Evolutionary conservation across 2,797 vertebrate genomes (phyloP), one percentile per base, ranked within the genome.

Genomic region (Serranus cabrilla): DNA sequence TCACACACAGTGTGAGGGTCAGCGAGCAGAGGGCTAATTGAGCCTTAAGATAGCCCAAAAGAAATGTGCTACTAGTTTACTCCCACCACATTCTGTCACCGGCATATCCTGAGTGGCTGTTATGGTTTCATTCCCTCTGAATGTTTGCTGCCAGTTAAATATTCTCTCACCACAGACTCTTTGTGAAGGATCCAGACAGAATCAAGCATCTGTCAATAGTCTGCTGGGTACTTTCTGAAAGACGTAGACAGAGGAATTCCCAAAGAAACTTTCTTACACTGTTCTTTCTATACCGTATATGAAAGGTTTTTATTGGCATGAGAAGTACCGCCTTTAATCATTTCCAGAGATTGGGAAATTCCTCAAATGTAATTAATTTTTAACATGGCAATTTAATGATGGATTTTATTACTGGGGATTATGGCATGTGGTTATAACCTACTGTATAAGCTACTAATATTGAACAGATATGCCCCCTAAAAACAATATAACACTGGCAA

Each of bases 51-150:
- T 65, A 55, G 58, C 27, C 21, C 42, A 52, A 57, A 66, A 51
- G 40, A 85, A 90, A 91, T 67, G 57, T 81, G 68, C 82, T 82
- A 75, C 72, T 49, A 71, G 82, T 82, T 84, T 72, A 46, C 75
- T 80, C 71, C 25, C 21, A 70, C 78, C 54, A 20, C 80, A 80
- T 45, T 68, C 71, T 84, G 74, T 78, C 63, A 61, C 52, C 57
- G 71, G 47, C 70, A 31, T 37, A 57, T 69, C 49, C 34, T 46
- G 52, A 54, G 57, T 82, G 71, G n/a, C n/a, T n/a, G n/a, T n/a
- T n/a, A n/a, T n/a, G n/a, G n/a, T n/a, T n/a, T n/a, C n/a, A 78
- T 86, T 78, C 72, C 62, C 55, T 64, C 59, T 59, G 46, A 87
- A 66, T 77, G 61, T 67, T 77, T 80, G 70, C 78, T 75, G 68